Conservation (phyloP, 1,140 invertebrate genomes). For the Nasonia giraulti region DNA sequence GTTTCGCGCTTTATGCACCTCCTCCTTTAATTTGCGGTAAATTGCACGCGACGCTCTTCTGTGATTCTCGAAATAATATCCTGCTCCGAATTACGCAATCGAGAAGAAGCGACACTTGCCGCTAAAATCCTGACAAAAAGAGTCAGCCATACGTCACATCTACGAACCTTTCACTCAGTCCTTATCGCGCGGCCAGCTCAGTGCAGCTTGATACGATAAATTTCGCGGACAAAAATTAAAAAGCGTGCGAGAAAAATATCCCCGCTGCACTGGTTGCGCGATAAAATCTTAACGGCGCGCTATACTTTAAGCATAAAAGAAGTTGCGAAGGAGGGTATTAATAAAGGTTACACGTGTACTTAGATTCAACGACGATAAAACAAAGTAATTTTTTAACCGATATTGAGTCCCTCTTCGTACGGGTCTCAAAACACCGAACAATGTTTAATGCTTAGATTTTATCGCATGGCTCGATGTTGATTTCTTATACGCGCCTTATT, state of each 20-base stretch:
- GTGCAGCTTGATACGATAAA: constrained; percentile 11
- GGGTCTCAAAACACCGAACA: neutral
- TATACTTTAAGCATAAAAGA: constrained; percentile 12
- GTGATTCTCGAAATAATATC: no score
- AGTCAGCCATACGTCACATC: neutral
- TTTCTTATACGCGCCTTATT: neutral
- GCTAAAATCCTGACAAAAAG: neutral
- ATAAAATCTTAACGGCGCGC: constrained; percentile 21
- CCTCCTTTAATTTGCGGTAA: neutral
- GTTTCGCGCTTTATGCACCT: neutral
- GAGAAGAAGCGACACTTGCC: no score
- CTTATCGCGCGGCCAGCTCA: neutral
- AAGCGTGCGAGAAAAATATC: neutral
- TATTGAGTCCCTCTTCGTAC: neutral
- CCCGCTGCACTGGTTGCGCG: neutral
- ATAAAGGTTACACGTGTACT: constrained; percentile 3
- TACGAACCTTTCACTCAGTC: neutral
- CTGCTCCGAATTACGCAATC: no score
- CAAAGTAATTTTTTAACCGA: neutral
- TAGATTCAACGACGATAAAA: constrained; percentile 32
- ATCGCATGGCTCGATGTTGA: neutral
- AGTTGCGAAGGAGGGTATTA: constrained; percentile 9
- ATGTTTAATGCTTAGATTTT: neutral
- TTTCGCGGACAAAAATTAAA: constrained; percentile 13
- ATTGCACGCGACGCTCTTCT: neutral